Conservation (phyloP, 2,113 vertebrate genomes). For the Xiphorhynchus elegans region DNA sequence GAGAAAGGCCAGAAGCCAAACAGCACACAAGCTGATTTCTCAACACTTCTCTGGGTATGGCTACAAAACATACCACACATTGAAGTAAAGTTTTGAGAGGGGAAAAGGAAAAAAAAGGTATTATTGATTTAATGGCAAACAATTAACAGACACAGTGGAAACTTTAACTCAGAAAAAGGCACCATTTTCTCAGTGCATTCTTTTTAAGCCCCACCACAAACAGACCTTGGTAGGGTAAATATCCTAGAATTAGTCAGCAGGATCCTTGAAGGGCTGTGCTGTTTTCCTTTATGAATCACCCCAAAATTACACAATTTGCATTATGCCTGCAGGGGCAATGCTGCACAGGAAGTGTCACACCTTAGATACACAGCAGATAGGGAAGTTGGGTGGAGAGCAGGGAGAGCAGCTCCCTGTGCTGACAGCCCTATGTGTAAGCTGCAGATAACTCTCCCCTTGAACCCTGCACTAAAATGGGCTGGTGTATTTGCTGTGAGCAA, state of each 20-base stretch:
- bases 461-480: neutral
- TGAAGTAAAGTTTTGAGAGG: neutral
- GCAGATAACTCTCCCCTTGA: neutral
- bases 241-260: conserved; percentile 29
- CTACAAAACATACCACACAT: neutral
- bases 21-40: neutral
- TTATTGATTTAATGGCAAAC: neutral
- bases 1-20: neutral
- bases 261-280: conserved; percentile 15
- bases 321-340: neutral
- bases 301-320: neutral
- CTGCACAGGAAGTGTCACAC: conserved; percentile 1
- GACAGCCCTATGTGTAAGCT: neutral
- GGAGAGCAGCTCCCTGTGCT: neutral
- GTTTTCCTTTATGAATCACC: conserved; percentile 37
- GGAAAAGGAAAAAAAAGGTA: fast-evolving
- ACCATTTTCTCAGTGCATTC: neutral
- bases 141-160: neutral
- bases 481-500: fast-evolving
- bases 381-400: neutral
- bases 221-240: conserved; percentile 15
- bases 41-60: neutral
- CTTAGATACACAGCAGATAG: neutral
- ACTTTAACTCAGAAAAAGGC: neutral
- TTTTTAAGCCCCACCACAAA: neutral